Percentiles rank a stretch among this genome's conserved stretches.
Evolutionary conservation across 2,113 vertebrate species (phyloP).

Genomic region (Brachionichthys hirsutus): DNA sequence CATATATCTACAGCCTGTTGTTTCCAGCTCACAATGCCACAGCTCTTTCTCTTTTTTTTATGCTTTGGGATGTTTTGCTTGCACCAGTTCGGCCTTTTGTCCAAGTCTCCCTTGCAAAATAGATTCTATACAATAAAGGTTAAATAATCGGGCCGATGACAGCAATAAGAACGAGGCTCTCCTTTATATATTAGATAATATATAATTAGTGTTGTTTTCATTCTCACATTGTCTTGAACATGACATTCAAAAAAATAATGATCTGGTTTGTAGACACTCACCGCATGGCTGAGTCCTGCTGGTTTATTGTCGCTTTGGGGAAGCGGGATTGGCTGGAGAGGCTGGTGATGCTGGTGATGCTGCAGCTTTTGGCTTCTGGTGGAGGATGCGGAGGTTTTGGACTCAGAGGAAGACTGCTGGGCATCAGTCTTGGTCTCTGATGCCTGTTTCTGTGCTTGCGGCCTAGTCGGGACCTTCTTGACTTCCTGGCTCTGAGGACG

Average conservation of each 20-base stretch:
- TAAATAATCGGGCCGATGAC: no score
- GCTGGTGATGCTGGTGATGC: constrained; percentile 78
- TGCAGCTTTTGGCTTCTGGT: constrained; percentile 33
- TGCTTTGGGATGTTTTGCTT: no score
- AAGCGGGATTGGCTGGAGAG: constrained; percentile 84
- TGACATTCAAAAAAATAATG: neutral
- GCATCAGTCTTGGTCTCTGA: constrained; percentile 65
- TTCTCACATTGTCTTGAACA: neutral
- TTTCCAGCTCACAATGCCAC: no score
- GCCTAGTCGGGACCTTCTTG: constrained; percentile 76
- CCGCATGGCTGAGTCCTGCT: constrained; percentile 49
- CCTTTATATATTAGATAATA: no score
- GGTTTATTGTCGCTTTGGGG: constrained; percentile 76
- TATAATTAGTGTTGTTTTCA: neutral
- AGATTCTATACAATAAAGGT: no score
- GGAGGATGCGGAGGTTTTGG: constrained; percentile 54
- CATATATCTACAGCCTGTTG: no score
- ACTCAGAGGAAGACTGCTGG: constrained; percentile 71
- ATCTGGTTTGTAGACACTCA: constrained; percentile 36
- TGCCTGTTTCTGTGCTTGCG: constrained; percentile 49
- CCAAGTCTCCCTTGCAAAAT: no score
- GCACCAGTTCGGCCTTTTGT: no score
- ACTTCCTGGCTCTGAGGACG: constrained; percentile 79
- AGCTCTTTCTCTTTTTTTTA: no score
- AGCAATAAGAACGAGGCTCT: no score